Conservation (phyloP, 1,140 invertebrate species). For the Chironomus tepperi region DNA sequence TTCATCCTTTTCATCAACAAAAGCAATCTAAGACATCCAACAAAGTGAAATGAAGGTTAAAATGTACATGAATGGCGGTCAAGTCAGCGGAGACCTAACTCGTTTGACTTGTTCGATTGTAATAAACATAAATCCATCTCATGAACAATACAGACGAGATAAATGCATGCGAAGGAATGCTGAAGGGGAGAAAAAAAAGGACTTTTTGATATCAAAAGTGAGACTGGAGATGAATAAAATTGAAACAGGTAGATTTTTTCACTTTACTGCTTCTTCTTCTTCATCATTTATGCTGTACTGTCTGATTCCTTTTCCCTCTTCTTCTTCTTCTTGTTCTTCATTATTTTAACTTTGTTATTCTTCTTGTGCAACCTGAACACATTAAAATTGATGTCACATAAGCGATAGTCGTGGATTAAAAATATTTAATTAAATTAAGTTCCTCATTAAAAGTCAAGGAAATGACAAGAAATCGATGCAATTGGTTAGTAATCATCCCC, state of each 20-base stretch:
- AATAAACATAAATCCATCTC: neutral
- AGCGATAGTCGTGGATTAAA: no score
- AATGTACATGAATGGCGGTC: neutral
- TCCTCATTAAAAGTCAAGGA: neutral
- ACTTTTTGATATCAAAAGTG: constrained; percentile 17
- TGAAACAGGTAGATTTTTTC: constrained; percentile 18
- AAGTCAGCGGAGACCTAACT: neutral
- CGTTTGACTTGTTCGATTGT: neutral
- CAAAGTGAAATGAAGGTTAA: neutral
- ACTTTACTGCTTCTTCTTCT: neutral
- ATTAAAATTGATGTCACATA: neutral
- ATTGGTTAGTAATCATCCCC: neutral
- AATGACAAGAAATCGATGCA: neutral
- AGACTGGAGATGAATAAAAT: neutral
- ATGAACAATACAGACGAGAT: neutral
- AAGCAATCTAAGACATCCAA: no score
- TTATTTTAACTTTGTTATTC: neutral
- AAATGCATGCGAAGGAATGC: neutral
- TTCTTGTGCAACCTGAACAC: neutral
- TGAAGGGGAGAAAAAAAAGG: neutral
- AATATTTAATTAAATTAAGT: no score
- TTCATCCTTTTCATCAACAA: no score
- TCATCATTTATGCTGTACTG: neutral
- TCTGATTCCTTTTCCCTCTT: neutral
- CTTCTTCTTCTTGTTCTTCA: neutral